phyloP scores from a whole-genome alignment of 2,797 vertebrate species.

The Valencia hispanica region DNA sequence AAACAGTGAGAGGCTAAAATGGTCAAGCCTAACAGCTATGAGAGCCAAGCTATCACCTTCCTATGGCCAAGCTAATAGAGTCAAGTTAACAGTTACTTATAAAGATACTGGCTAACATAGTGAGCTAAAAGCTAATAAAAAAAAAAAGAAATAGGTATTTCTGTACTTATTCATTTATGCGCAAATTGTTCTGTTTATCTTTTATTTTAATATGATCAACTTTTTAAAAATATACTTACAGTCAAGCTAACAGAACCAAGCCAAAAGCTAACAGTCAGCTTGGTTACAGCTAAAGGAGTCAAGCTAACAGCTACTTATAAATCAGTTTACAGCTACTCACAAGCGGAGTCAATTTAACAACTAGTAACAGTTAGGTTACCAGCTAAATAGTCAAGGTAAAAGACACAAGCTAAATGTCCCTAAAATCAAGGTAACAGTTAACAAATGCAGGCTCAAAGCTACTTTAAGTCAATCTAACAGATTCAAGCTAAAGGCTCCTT shows the following conservation, averaged over 20 bases:
- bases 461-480: background rate
- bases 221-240: background rate
- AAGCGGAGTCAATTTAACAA: background rate
- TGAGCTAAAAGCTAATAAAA: too few relatives aligned
- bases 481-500: background rate
- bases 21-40: background rate
- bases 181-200: too few relatives aligned
- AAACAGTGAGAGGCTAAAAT: too few relatives aligned
- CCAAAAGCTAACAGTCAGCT: background rate
- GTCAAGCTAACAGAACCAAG: background rate
- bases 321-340: too few relatives aligned
- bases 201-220: too few relatives aligned
- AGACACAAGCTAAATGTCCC: background rate
- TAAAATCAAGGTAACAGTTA: background rate
- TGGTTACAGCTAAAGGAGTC: background rate
- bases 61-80: background rate
- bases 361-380: background rate
- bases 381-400: background rate
- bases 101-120: too few relatives aligned
- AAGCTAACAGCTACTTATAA: background rate
- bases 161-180: too few relatives aligned
- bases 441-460: background rate
- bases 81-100: background rate
- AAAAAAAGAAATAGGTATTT: too few relatives aligned
- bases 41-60: too few relatives aligned